phyloP scores from a whole-genome alignment of 2,888 invertebrate genomes.

The Caenorhabditis imperialis region DNA sequence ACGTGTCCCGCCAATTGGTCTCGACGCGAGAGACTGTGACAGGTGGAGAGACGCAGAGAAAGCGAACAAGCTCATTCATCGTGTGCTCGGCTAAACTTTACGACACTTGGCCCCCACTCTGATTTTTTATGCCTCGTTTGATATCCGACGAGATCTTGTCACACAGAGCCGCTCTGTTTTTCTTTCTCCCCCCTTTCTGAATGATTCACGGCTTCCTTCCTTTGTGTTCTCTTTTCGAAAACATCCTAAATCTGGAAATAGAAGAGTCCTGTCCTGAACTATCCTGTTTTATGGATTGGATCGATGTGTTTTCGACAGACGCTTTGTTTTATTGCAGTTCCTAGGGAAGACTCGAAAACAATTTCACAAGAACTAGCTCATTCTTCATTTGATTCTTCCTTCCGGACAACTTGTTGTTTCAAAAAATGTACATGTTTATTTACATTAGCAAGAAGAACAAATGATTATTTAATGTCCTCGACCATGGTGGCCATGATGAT shows the following conservation, averaged over 20 bases:
- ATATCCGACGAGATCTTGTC: slow-evolving; percentile 11
- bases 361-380: not conserved
- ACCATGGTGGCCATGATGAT: slow-evolving; percentile 6
- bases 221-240: slow-evolving; percentile 1
- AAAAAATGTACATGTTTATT: slow-evolving; percentile 20
- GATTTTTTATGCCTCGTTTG: slow-evolving; percentile 40
- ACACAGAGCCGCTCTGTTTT: not conserved
- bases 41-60: slow-evolving; percentile 27
- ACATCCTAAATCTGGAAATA: no score
- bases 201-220: slow-evolving; percentile 7
- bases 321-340: slow-evolving; percentile 25
- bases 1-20: slow-evolving; percentile 44
- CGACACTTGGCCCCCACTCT: slow-evolving; percentile 35
- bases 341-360: slow-evolving; percentile 8
- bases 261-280: no score
- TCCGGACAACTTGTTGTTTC: no score
- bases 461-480: not conserved
- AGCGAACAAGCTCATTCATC: slow-evolving; percentile 46
- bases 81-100: slow-evolving; percentile 48
- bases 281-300: not conserved
- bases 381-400: not conserved
- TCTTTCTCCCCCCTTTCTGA: not conserved
- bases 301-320: slow-evolving; percentile 31
- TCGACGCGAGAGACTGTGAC: not conserved
- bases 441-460: not conserved